Evolutionary conservation across 2,797 vertebrate species (phyloP).

Genomic region (Danio jaintianensis): DNA sequence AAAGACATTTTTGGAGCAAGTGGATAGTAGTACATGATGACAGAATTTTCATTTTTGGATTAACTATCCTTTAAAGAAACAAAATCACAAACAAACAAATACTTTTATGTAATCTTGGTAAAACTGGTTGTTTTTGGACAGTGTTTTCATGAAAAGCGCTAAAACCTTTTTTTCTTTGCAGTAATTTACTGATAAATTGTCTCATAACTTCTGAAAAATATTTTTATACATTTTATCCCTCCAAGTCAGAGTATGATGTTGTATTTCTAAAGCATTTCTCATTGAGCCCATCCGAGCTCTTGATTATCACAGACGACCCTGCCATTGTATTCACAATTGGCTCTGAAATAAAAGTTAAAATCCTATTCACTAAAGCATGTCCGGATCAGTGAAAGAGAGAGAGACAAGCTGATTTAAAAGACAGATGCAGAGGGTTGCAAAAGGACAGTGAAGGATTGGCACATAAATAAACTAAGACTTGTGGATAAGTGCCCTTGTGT

Average conservation of each 20-base stretch:
- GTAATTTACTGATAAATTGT: not conserved
- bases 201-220: not conserved
- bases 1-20: no score
- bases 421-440: constrained; percentile 13
- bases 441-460: constrained; percentile 19
- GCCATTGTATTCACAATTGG: constrained; percentile 43
- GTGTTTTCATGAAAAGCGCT: not conserved
- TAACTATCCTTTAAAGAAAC: no score
- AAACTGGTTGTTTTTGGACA: no score
- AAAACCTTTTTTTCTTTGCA: not conserved
- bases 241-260: not conserved
- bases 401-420: constrained; percentile 10
- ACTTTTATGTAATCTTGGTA: no score
- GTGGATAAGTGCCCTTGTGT: constrained; percentile 40
- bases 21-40: no score
- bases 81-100: no score
- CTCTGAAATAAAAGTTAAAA: constrained; percentile 46
- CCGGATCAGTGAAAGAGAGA: not conserved
- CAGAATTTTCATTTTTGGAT: no score
- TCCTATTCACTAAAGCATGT: constrained; percentile 37
- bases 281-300: constrained; percentile 27
- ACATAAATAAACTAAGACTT: constrained; percentile 49
- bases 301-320: constrained; percentile 34
- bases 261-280: constrained; percentile 27
- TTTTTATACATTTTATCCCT: not conserved